Conservation (phyloP, 2,797 vertebrate genomes). For the Cryptoblepharus egeriae region DNA sequence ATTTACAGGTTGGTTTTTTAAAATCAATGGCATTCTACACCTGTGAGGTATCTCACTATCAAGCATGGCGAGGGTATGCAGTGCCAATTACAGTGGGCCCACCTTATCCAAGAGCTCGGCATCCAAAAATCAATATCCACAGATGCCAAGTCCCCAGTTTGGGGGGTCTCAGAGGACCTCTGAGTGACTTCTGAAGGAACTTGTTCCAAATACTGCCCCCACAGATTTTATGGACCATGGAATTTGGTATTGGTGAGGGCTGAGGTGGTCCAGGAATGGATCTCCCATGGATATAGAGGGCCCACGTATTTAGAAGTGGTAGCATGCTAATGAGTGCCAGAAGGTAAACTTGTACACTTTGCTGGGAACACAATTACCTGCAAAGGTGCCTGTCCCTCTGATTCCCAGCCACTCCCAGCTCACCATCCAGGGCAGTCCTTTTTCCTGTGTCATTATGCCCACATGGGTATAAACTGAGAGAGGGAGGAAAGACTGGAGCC, state of each 20-base stretch:
- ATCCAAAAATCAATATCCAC: too few relatives aligned
- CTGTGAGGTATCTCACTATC: not conserved
- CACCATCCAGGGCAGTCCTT: constrained; percentile 49
- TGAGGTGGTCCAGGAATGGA: too few relatives aligned
- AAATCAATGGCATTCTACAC: not conserved
- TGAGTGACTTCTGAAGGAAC: too few relatives aligned
- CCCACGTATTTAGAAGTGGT: not conserved
- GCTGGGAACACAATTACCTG: too few relatives aligned
- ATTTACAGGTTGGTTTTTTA: not conserved
- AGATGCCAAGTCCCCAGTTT: too few relatives aligned
- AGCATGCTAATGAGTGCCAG: not conserved
- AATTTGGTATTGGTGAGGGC: too few relatives aligned
- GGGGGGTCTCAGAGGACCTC: too few relatives aligned
- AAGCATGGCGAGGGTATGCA: not conserved
- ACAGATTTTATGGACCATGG: too few relatives aligned
- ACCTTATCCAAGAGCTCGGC: too few relatives aligned
- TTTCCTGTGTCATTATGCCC: constrained; percentile 21
- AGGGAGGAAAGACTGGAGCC: not conserved
- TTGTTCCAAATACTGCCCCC: too few relatives aligned
- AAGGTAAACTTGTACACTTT: constrained; percentile 8
- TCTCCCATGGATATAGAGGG: too few relatives aligned
- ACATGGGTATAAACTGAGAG: constrained; percentile 16
- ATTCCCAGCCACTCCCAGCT: constrained; percentile 17
- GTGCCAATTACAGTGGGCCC: not conserved
- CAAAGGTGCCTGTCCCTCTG: not conserved